A percentile compares a stretch with the other conserved stretches of the same genome.
Conservation (phyloP, 1,140 invertebrate species). For the Capitella teleta region DNA sequence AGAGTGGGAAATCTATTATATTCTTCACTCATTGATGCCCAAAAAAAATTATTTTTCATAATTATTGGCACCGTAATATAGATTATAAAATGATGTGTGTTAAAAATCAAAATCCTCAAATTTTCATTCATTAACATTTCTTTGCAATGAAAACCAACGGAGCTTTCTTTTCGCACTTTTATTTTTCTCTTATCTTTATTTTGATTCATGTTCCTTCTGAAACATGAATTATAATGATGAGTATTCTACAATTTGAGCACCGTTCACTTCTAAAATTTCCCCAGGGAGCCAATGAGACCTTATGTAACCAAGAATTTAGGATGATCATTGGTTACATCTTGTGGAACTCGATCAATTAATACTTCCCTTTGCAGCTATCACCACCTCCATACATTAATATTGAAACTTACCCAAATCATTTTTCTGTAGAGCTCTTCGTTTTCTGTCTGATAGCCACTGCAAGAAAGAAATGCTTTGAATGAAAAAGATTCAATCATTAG, state of each 20-base stretch:
- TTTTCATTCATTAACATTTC: too few relatives aligned
- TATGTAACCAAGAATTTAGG: not conserved
- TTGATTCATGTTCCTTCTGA: not conserved
- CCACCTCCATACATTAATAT: not conserved
- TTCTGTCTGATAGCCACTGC: constrained; percentile 86
- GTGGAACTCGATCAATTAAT: not conserved
- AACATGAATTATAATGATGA: not conserved
- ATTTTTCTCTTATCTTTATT: not conserved
- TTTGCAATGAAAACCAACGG: too few relatives aligned
- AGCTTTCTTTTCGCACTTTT: too few relatives aligned
- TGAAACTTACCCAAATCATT: constrained; percentile 63
- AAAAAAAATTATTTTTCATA: too few relatives aligned
- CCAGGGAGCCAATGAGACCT: not conserved
- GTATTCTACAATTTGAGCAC: not conserved
- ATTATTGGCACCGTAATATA: too few relatives aligned
- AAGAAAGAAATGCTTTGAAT: not conserved
- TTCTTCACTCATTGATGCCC: too few relatives aligned
- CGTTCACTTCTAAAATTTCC: not conserved
- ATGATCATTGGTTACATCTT: not conserved
- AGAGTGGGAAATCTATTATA: too few relatives aligned
- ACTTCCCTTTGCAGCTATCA: not conserved
- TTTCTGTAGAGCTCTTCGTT: constrained; percentile 70
- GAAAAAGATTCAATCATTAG: not conserved
- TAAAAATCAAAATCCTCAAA: too few relatives aligned
- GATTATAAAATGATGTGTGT: too few relatives aligned